phyloP scores from a whole-genome alignment of 1,140 invertebrate species.

The Apis mellifera region DNA sequence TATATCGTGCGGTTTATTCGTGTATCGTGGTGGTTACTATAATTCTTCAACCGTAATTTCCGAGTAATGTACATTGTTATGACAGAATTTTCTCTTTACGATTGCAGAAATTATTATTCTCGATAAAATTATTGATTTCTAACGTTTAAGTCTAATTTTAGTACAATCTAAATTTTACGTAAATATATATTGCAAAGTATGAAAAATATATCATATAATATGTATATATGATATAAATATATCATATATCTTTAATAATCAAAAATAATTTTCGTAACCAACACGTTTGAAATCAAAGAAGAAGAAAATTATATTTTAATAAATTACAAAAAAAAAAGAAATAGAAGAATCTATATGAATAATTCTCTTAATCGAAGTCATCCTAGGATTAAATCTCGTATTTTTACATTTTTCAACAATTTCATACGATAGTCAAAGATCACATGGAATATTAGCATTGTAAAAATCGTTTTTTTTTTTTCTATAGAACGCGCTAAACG shows the following conservation, averaged over 20 bases:
- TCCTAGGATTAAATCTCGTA: not conserved
- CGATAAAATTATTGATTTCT: too few species aligned
- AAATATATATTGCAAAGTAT: too few species aligned
- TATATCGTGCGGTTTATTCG: not conserved
- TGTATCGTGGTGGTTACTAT: not conserved
- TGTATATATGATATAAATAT: too few species aligned
- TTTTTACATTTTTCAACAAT: not conserved
- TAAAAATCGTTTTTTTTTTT: constrained; percentile 18
- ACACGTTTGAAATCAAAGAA: too few species aligned
- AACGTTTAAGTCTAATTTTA: too few species aligned
- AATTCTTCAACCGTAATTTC: not conserved
- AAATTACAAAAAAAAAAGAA: too few species aligned
- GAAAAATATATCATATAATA: too few species aligned
- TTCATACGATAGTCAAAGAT: not conserved
- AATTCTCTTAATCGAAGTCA: not conserved
- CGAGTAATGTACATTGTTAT: not conserved
- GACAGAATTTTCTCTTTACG: not conserved
- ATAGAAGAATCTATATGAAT: too few species aligned
- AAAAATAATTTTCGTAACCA: too few species aligned
- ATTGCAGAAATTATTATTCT: not conserved
- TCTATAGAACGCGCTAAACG: not conserved
- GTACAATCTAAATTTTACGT: too few species aligned
- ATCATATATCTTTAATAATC: too few species aligned
- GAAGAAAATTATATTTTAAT: too few species aligned
- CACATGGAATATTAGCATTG: not conserved